These are phyloP conservation scores for Enteromius unitaeniatus DNA, from an alignment of 2,797 vertebrate species.

Conservation along the genomic window DNA sequence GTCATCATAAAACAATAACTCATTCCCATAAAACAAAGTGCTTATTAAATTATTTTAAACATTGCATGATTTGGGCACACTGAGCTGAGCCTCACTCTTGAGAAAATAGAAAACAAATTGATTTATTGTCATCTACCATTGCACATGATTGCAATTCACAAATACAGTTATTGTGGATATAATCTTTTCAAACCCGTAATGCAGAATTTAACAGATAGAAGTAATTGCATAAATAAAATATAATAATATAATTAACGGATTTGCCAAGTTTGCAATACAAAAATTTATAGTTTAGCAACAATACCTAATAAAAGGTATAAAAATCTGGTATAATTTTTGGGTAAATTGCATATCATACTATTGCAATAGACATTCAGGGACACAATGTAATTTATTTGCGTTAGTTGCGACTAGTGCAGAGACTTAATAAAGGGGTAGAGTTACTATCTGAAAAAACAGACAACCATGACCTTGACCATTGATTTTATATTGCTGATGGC, in stretches of 20 bases:
- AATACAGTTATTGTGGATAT: not conserved
- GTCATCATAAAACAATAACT: conserved; percentile 78
- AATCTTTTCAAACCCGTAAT: not conserved
- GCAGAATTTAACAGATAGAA: not conserved
- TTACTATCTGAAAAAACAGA: conserved; percentile 14
- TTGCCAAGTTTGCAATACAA: not conserved
- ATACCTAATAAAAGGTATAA: not conserved
- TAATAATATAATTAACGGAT: not conserved
- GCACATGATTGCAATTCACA: not conserved
- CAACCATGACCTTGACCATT: conserved; percentile 35
- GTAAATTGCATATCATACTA: not conserved
- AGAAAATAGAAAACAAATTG: conserved; percentile 34
- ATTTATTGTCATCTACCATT: conserved; percentile 3
- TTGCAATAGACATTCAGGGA: conserved; percentile 6
- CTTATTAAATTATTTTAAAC: conserved; percentile 82
- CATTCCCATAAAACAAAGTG: conserved; percentile 76
- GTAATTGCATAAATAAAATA: not conserved
- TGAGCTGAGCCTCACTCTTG: conserved; percentile 48
- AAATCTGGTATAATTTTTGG: too few species aligned
- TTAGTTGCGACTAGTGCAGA: conserved; percentile 25
- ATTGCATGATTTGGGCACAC: conserved; percentile 66
- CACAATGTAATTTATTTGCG: not conserved
- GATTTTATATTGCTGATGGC: conserved; percentile 34
- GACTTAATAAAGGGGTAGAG: conserved; percentile 4
- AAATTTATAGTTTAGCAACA: not conserved